Conservation (phyloP, 2,797 vertebrate species). For the Lemur catta region DNA sequence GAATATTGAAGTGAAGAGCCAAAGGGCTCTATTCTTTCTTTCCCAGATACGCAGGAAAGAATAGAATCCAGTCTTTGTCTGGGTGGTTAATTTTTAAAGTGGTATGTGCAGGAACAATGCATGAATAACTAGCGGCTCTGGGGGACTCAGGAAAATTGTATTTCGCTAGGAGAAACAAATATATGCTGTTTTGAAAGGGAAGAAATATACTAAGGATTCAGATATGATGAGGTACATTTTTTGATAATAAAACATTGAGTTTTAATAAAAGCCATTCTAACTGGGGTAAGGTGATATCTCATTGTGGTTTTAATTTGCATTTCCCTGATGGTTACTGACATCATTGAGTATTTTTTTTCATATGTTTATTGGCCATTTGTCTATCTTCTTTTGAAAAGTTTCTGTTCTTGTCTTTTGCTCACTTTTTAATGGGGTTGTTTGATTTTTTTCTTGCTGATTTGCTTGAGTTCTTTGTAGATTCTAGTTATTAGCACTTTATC, state of each 20-base stretch:
- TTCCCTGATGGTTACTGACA: no score
- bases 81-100: constrained; percentile 7
- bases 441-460: no score
- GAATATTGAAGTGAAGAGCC: background rate
- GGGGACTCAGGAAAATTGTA: background rate
- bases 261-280: no score
- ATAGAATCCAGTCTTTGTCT: background rate
- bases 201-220: background rate
- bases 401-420: no score
- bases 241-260: background rate
- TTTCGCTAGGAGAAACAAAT: background rate
- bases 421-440: no score
- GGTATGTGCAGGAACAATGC: background rate
- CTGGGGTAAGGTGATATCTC: no score
- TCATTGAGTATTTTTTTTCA: no score
- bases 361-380: no score
- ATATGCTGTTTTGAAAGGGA: background rate
- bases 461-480: no score
- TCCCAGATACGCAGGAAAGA: background rate
- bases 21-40: background rate
- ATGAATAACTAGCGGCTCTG: background rate
- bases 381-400: no score
- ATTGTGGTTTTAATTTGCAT: no score
- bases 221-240: background rate
- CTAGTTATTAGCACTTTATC: no score